These are phyloP conservation scores for Bagarius yarrelli DNA, from an alignment of 2,113 vertebrate species.

Conservation along the genomic window DNA sequence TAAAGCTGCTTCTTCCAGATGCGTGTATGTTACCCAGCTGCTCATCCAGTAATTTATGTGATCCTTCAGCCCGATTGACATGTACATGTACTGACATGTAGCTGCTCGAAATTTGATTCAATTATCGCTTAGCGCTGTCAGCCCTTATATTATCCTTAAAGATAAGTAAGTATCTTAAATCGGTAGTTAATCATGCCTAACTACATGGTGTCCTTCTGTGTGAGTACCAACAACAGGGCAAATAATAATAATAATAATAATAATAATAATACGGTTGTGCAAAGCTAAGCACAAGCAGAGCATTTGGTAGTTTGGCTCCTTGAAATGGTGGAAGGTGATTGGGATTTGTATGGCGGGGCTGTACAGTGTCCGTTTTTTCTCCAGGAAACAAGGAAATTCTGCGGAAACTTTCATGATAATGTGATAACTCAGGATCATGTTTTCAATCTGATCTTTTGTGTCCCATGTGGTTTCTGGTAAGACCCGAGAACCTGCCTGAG, in stretches of 20 bases:
- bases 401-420: too few relatives aligned
- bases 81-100: too few relatives aligned
- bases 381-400: too few relatives aligned
- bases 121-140: too few relatives aligned
- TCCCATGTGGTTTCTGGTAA: background rate
- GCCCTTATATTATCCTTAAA: too few relatives aligned
- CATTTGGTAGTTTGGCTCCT: background rate
- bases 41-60: background rate
- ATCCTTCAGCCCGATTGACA: background rate
- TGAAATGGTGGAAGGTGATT: background rate
- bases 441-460: too few relatives aligned
- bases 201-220: background rate
- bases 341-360: too few relatives aligned
- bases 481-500: background rate
- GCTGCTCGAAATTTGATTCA: too few relatives aligned
- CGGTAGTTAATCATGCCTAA: background rate
- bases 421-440: too few relatives aligned
- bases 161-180: background rate
- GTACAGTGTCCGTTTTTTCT: too few relatives aligned
- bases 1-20: background rate
- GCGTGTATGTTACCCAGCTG: too few relatives aligned
- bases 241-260: background rate
- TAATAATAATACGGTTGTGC: too few relatives aligned
- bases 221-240: background rate
- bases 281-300: background rate